Percentiles rank a stretch among this genome's conserved stretches.
Conservation (phyloP, 1,140 invertebrate genomes). For the Cyrtorhinus lividipennis region DNA sequence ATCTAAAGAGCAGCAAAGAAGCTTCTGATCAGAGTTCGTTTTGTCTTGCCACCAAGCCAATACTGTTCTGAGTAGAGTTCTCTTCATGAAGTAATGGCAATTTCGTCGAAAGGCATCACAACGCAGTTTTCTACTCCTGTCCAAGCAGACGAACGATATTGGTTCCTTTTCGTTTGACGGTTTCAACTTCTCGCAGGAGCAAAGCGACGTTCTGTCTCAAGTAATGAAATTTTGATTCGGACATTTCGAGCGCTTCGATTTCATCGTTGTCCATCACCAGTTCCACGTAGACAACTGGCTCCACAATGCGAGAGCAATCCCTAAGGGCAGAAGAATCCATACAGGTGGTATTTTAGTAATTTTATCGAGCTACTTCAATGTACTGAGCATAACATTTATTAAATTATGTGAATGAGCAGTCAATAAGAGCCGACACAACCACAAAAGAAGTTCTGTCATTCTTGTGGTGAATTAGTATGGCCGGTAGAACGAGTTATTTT, state of each 20-base stretch:
- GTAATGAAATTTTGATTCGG: conserved; percentile 22
- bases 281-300: conserved; percentile 23
- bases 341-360: neutral
- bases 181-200: conserved; percentile 21
- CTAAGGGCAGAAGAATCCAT: conserved; percentile 18
- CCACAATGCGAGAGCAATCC: conserved; percentile 21
- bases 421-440: neutral
- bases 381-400: no score
- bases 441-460: neutral
- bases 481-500: no score
- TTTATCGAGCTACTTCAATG: no score
- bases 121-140: no score
- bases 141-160: conserved; percentile 19
- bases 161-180: conserved; percentile 20
- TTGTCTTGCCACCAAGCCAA: no score
- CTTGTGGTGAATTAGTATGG: neutral
- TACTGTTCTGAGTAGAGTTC: no score
- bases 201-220: conserved; percentile 23
- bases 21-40: no score
- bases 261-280: conserved; percentile 19
- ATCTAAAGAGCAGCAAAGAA: no score
- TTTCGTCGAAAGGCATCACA: no score
- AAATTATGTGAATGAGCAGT: neutral
- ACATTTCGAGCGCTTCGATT: conserved; percentile 20
- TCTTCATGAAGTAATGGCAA: no score